Base-by-base conservation (phyloP, 2,888 invertebrate genomes). In the Cephonodes hylas region DNA sequence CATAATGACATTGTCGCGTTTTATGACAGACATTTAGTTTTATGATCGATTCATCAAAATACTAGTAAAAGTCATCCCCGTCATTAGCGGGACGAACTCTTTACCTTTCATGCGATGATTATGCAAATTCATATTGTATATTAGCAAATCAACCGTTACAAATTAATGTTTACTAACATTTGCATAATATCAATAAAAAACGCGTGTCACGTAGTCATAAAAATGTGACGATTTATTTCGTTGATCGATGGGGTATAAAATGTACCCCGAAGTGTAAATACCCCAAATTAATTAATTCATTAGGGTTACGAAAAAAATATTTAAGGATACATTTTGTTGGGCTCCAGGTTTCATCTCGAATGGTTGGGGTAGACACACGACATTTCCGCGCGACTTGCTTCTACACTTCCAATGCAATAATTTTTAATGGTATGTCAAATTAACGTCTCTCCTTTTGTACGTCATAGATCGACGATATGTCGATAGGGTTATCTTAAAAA, bases 131-230 rank as follows among this genome's bases (percentile, higher is more conserved):
- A 25, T 53, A 69, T 77, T 76, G 76, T 81, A 77, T 82, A 89
- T 89, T 89, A 89, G 80, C 91, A 92, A 89, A 91, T 91, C 90
- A 91, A 85, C 91, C 92, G 91, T 91, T 88, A 88, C 91, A 91
- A 91, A 91, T 91, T 88, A 86, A 85, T 92, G 88, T 92, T 91
- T 90, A 91, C 85, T 62, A 70, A 84, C 72, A 91, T 92, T 91
- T 77, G 79, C 91, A 92, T 91, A 91, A 77, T 80, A 77, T 81
- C 76, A 80, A 87, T 85, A n/a, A 76, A 84, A 89, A 84, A 80
- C 87, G 78, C 87, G 85, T 86, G 89, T 90, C 91, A 91, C 84
- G 66, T 66, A 31, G 13, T 27, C 4, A 31, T 31, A 31, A 53
- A 53, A 53, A 15, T 23, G 27, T 53, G 53, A 53, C 53, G 27